Percentiles rank a stretch among this genome's conserved stretches.
These are phyloP conservation scores for Drosophila nikananu DNA, from an alignment of 1,140 invertebrate genomes.

Conservation along the genomic window DNA sequence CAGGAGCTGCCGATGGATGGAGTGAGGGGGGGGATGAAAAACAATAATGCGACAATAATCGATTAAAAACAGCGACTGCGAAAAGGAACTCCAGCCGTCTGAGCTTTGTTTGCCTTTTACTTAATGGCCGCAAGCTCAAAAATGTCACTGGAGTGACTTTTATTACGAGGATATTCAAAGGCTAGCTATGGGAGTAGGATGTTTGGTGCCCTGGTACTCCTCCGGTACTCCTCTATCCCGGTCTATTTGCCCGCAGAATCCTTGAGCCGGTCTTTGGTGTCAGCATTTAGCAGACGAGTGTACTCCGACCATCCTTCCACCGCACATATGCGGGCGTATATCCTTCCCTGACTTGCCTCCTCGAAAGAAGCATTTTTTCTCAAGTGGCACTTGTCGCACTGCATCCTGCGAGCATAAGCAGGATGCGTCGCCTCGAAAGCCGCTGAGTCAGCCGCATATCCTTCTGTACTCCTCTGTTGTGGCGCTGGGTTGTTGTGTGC, in stretches of 20 bases:
- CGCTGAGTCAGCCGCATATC: constrained; percentile 42
- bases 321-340: constrained; percentile 17
- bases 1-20: not conserved
- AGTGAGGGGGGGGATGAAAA: constrained; percentile 21
- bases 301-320: constrained; percentile 4
- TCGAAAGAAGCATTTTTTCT: constrained; percentile 52
- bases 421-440: constrained; percentile 39
- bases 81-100: constrained; percentile 55
- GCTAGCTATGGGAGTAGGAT: constrained; percentile 10
- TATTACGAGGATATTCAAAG: constrained; percentile 59
- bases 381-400: constrained; percentile 48
- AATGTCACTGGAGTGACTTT: constrained; percentile 82
- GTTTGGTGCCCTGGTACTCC: not conserved
- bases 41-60: constrained; percentile 73
- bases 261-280: constrained; percentile 76
- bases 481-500: constrained; percentile 32
- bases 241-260: constrained; percentile 82
- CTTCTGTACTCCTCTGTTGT: constrained; percentile 4
- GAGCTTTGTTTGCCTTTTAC: constrained; percentile 75
- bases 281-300: constrained; percentile 79
- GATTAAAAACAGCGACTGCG: constrained; percentile 75
- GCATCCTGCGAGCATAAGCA: constrained; percentile 54
- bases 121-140: constrained; percentile 78
- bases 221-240: constrained; percentile 7
- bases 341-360: constrained; percentile 8